phyloP scores from a whole-genome alignment of 2,888 invertebrate genomes.

The Trisateles emortualis region DNA sequence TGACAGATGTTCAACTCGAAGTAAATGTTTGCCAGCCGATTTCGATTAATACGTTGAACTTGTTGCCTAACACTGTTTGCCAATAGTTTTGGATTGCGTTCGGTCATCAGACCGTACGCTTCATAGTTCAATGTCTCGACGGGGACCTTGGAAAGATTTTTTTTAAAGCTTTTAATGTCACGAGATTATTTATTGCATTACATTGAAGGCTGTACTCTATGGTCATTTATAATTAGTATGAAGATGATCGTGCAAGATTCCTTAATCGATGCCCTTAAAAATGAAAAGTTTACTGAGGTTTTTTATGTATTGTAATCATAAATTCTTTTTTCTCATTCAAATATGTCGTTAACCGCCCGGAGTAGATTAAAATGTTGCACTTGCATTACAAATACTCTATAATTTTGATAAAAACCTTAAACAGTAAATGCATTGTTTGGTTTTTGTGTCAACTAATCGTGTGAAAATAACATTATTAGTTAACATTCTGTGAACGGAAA shows the following conservation, averaged over 20 bases:
- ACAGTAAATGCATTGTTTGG: too few relatives aligned
- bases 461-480: neutral
- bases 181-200: constrained; percentile 40
- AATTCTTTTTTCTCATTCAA: too few relatives aligned
- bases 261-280: too few relatives aligned
- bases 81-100: constrained; percentile 66
- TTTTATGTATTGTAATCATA: too few relatives aligned
- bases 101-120: constrained; percentile 64
- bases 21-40: constrained; percentile 43
- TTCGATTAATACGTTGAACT: constrained; percentile 57
- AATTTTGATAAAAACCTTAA: neutral
- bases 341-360: too few relatives aligned
- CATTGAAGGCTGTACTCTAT: constrained; percentile 32
- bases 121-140: constrained; percentile 70
- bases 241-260: constrained; percentile 7
- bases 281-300: too few relatives aligned
- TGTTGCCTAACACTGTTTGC: constrained; percentile 61
- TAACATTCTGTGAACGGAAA: neutral
- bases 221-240: constrained; percentile 14
- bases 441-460: neutral
- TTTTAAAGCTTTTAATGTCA: constrained; percentile 45
- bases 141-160: constrained; percentile 59
- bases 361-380: too few relatives aligned
- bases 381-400: neutral
- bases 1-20: constrained; percentile 9